Percentiles rank a stretch among this genome's conserved stretches.
Evolutionary conservation across 2,113 vertebrate genomes (phyloP).

Genomic region (Antennarius striatus): DNA sequence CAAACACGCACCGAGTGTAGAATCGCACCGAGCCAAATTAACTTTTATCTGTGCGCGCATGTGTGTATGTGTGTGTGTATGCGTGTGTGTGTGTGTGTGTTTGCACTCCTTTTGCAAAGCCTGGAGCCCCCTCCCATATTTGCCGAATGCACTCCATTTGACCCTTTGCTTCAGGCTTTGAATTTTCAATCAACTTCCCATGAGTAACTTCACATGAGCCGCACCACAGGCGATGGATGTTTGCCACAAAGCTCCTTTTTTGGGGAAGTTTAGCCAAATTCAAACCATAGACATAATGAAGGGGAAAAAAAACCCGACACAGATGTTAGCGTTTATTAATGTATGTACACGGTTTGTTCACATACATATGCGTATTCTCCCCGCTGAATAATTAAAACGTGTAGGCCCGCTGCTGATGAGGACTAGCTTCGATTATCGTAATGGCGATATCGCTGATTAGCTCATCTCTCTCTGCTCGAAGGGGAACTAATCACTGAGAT

Average conservation of each 20-base stretch:
- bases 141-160: conserved; percentile 51
- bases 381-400: too few species aligned
- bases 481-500: too few species aligned
- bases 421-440: too few species aligned
- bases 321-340: too few species aligned
- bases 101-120: conserved; percentile 27
- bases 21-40: neutral
- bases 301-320: neutral
- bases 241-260: conserved; percentile 21
- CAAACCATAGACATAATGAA: conserved; percentile 27
- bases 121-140: conserved; percentile 35
- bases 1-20: neutral
- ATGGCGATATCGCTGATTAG: too few species aligned
- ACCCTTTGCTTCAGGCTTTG: conserved; percentile 64
- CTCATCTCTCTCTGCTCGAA: too few species aligned
- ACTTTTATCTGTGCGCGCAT: conserved; percentile 2
- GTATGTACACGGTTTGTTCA: too few species aligned
- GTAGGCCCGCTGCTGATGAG: too few species aligned
- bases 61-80: conserved; percentile 8
- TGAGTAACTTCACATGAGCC: conserved; percentile 52
- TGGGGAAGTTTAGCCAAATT: conserved; percentile 22
- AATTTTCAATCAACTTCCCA: conserved; percentile 63
- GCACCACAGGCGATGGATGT: conserved; percentile 31
- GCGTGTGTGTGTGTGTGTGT: conserved; percentile 1
- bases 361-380: too few species aligned